Evolutionary conservation across 2,888 invertebrate genomes (phyloP).

Genomic region (Chrysolina americana): DNA sequence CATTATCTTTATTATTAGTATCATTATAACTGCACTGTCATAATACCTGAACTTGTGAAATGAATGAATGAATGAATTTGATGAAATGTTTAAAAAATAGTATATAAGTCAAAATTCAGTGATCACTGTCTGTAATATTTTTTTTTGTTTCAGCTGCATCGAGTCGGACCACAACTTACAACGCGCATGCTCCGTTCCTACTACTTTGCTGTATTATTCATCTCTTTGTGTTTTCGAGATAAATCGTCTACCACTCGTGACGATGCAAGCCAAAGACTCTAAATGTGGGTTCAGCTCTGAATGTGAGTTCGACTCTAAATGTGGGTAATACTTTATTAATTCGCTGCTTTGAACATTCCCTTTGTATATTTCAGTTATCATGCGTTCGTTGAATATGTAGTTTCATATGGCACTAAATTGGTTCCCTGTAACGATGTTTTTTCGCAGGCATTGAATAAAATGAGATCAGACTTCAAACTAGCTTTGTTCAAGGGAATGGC

Average conservation of each 20-base stretch:
- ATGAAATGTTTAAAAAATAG: too few species aligned
- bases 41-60: too few species aligned
- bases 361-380: slow-evolving; percentile 48
- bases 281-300: slow-evolving; percentile 51
- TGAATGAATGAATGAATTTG: too few species aligned
- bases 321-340: slow-evolving; percentile 46
- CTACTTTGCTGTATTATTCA: slow-evolving; percentile 59
- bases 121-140: background rate
- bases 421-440: slow-evolving; percentile 48
- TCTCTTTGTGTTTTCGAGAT: slow-evolving; percentile 61
- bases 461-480: slow-evolving; percentile 26
- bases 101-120: background rate
- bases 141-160: slow-evolving; percentile 65
- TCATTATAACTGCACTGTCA: too few species aligned
- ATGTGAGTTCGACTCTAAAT: slow-evolving; percentile 39
- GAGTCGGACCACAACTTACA: slow-evolving; percentile 61
- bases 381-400: slow-evolving; percentile 54
- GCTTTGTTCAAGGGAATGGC: too few species aligned
- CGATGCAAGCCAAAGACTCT: slow-evolving; percentile 62
- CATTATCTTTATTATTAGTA: too few species aligned
- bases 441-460: slow-evolving; percentile 25
- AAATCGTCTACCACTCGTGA: slow-evolving; percentile 59
- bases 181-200: slow-evolving; percentile 60
- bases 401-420: slow-evolving; percentile 65
- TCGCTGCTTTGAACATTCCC: slow-evolving; percentile 60